Conservation (phyloP, 1,140 invertebrate genomes). For the Aphidius gifuensis region DNA sequence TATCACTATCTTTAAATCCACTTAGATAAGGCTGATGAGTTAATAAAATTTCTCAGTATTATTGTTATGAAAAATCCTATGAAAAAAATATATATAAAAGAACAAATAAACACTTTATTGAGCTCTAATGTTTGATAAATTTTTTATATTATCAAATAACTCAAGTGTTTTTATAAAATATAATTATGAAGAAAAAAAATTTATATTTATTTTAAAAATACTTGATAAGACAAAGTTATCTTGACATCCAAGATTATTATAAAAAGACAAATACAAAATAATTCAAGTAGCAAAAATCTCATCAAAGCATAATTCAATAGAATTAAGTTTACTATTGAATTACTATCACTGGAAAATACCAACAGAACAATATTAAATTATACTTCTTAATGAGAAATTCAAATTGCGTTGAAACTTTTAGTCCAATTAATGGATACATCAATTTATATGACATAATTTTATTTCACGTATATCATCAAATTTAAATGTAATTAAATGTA, state of each 20-base stretch:
- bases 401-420: too few species aligned
- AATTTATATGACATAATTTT: too few species aligned
- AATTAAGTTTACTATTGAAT: neutral
- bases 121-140: neutral
- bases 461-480: too few species aligned
- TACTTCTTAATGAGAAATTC: too few species aligned
- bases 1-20: conserved; percentile 69
- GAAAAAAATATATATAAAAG: neutral
- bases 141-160: neutral
- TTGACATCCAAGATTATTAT: too few species aligned
- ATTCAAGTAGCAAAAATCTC: too few species aligned
- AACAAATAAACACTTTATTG: neutral
- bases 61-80: neutral
- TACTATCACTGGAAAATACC: conserved; percentile 1
- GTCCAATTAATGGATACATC: too few species aligned
- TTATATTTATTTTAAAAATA: neutral
- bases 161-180: neutral
- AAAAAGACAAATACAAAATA: too few species aligned
- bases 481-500: too few species aligned
- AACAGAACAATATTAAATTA: too few species aligned
- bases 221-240: too few species aligned
- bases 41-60: conserved; percentile 61
- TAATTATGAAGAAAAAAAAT: neutral
- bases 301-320: too few species aligned
- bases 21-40: conserved; percentile 75